Evolutionary conservation across 92 coral and sea anemone species (phyloP).

Genomic region (Parazoanthus darwini): DNA sequence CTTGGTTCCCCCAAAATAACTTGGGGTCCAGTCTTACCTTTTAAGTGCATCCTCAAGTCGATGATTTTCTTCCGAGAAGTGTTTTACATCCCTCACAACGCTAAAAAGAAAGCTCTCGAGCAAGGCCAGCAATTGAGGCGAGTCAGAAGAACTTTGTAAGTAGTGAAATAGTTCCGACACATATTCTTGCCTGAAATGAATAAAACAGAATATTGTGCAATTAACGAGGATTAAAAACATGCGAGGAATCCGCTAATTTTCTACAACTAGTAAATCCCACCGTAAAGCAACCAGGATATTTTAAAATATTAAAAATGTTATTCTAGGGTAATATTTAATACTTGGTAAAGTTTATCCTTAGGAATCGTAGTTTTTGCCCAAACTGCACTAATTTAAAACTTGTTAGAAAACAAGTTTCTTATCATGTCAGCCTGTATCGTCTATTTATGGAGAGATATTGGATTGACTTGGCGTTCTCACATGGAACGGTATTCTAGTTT

Average conservation of each 20-base stretch:
- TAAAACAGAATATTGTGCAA: conserved; percentile 1
- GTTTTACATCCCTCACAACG: conserved; percentile 92
- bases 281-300: background rate
- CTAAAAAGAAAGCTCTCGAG: conserved; percentile 91
- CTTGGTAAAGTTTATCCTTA: no score
- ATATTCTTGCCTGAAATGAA: conserved; percentile 83
- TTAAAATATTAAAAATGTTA: background rate
- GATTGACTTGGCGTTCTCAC: no score
- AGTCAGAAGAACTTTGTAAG: conserved; percentile 79
- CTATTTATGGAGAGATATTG: no score
- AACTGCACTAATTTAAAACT: no score
- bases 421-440: no score
- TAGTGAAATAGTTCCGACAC: conserved; percentile 90
- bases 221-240: background rate
- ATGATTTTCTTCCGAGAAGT: conserved; percentile 83
- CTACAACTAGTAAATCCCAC: background rate
- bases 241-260: no score
- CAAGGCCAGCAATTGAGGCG: conserved; percentile 82
- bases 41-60: conserved; percentile 95
- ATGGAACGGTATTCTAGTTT: no score
- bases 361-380: no score
- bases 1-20: background rate
- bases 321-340: background rate
- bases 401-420: no score
- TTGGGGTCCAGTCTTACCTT: conserved; percentile 55